phyloP scores from a whole-genome alignment of 2,113 vertebrate genomes.

The Rousettus leschenaultii region DNA sequence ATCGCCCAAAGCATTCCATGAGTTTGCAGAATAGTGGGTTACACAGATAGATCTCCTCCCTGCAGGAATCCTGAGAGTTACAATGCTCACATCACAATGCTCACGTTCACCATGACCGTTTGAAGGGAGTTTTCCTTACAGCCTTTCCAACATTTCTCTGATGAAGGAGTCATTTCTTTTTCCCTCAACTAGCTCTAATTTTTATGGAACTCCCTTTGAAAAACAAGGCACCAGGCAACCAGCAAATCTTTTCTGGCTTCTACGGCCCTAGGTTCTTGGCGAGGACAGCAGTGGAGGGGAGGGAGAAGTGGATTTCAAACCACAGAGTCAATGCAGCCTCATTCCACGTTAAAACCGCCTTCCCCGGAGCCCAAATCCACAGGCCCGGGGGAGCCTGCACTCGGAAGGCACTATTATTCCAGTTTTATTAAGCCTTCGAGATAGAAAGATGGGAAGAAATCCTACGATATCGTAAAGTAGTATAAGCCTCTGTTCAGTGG shows the following conservation, averaged over 20 bases:
- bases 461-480: not conserved
- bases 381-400: not conserved
- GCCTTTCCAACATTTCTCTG: not conserved
- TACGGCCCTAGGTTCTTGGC: not conserved
- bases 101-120: not conserved
- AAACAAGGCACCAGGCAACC: not conserved
- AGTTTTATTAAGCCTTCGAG: not conserved
- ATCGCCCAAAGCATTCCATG: not conserved
- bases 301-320: not conserved
- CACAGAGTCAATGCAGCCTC: not conserved
- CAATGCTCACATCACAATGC: not conserved
- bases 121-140: not conserved
- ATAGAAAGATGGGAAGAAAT: not conserved
- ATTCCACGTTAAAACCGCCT: not conserved
- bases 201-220: not conserved
- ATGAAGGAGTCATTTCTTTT: not conserved
- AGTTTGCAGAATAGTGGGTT: not conserved
- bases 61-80: not conserved
- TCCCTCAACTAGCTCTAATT: not conserved
- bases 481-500: conserved; percentile 2
- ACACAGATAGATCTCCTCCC: not conserved
- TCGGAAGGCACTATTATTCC: not conserved
- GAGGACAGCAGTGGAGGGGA: not conserved
- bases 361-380: not conserved
- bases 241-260: not conserved